Conservation (phyloP, 2,797 vertebrate species). For the Salmo trutta region DNA sequence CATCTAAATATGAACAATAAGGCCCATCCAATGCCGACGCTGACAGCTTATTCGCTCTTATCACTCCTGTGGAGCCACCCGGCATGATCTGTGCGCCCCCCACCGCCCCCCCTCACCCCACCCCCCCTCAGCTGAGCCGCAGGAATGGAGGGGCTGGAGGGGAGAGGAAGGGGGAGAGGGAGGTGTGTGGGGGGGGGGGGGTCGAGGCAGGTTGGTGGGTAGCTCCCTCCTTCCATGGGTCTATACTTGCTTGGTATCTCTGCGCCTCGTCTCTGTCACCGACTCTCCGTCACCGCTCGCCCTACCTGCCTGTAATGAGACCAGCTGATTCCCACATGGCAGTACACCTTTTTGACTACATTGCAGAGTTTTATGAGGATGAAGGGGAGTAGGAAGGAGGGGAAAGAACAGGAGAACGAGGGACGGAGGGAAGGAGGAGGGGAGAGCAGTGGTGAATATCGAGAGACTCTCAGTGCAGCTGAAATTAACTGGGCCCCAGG, state of each 20-base stretch:
- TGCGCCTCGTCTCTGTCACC: conserved; percentile 53
- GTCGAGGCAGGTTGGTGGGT: background rate
- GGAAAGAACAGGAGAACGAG: conserved; percentile 46
- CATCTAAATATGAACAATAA: conserved; percentile 84
- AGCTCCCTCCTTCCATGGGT: conserved; percentile 14
- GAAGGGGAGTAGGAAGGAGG: conserved; percentile 5
- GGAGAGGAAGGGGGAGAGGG: background rate
- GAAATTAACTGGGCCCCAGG: conserved; percentile 80
- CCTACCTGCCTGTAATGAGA: conserved; percentile 52
- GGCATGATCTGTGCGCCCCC: conserved; percentile 51
- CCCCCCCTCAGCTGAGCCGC: conserved; percentile 24
- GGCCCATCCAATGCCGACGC: conserved; percentile 57
- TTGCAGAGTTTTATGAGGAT: conserved; percentile 29
- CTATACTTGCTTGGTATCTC: conserved; percentile 35
- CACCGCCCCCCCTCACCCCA: conserved; percentile 38
- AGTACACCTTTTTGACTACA: conserved; percentile 63
- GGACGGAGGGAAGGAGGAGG: conserved; percentile 31
- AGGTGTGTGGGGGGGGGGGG: no score
- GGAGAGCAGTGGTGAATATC: conserved; percentile 67
- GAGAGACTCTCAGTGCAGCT: conserved; percentile 49
- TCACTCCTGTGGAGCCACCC: conserved; percentile 62
- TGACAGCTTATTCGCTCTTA: conserved; percentile 70
- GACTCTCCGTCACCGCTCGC: conserved; percentile 39
- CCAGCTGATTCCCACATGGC: conserved; percentile 53
- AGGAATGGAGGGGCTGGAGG: conserved; percentile 15